Percentiles rank a stretch among this genome's conserved stretches.
Conservation (phyloP, 1,140 invertebrate species). For the Arctopsyche grandis region DNA sequence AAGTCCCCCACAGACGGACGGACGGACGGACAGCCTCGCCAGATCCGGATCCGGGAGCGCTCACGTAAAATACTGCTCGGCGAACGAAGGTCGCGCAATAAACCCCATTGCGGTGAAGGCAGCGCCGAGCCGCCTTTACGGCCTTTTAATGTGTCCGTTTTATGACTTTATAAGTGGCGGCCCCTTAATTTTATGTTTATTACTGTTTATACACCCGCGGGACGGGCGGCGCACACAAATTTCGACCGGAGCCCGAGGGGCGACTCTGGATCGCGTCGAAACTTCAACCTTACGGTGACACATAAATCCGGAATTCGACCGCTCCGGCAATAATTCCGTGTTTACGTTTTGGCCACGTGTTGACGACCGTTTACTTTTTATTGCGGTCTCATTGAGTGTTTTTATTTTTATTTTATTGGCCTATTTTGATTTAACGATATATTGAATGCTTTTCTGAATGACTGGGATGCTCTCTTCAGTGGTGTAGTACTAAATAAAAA, state of each 20-base stretch:
- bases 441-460: neutral
- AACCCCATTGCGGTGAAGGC: conserved; percentile 33
- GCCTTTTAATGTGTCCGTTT: conserved; percentile 55
- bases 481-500: too few species aligned
- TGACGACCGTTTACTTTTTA: conserved; percentile 58
- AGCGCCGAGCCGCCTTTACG: conserved; percentile 48
- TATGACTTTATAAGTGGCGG: conserved; percentile 55
- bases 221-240: conserved; percentile 30
- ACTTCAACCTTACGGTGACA: too few species aligned
- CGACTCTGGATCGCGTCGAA: too few species aligned
- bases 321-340: conserved; percentile 46
- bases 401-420: too few species aligned
- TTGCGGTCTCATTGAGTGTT: conserved; percentile 38
- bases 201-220: conserved; percentile 52
- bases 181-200: conserved; percentile 56
- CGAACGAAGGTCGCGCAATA: conserved; percentile 38
- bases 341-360: conserved; percentile 63
- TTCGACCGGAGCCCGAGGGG: conserved; percentile 9
- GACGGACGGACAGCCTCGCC: neutral
- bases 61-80: neutral
- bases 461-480: too few species aligned
- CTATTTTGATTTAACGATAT: conserved; percentile 18
- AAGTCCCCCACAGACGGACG: neutral
- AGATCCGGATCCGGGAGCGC: neutral
- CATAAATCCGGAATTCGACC: conserved; percentile 45